Conservation (phyloP, 2,113 vertebrate genomes). For the Rhynchomys soricoides region DNA sequence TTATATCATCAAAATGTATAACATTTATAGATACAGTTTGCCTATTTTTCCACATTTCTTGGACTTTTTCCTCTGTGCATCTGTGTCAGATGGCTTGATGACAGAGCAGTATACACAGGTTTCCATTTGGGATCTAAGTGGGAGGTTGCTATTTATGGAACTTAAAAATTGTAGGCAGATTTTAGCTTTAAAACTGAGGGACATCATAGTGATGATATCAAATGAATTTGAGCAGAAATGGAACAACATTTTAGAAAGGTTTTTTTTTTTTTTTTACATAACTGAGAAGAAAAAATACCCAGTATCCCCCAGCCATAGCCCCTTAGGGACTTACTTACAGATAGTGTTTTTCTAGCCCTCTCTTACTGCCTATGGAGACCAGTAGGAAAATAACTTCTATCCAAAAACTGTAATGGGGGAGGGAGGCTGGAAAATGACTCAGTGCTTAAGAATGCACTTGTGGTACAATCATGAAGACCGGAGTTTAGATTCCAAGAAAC, state of each 20-base stretch:
- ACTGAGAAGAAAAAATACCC: background rate
- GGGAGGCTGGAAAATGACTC: background rate
- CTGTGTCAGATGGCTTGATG: conserved; percentile 61
- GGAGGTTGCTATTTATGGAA: conserved; percentile 77
- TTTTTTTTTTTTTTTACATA: conserved; percentile 57
- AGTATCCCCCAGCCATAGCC: background rate
- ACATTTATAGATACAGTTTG: conserved; percentile 1
- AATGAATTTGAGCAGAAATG: conserved; percentile 65
- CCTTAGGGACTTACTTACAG: background rate
- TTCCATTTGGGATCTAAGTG: conserved; percentile 72
- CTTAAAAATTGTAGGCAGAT: conserved; percentile 55
- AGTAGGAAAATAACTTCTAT: background rate
- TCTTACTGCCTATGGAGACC: background rate
- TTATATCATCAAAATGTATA: background rate
- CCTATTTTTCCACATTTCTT: conserved; percentile 10
- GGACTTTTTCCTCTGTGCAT: conserved; percentile 36
- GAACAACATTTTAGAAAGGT: background rate
- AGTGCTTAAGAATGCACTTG: background rate
- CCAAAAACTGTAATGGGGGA: background rate
- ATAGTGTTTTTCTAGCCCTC: background rate
- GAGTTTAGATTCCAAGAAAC: background rate
- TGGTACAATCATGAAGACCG: too few relatives aligned
- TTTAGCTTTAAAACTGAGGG: conserved; percentile 61
- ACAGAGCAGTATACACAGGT: conserved; percentile 55
- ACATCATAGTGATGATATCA: conserved; percentile 52